These are phyloP conservation scores for Masticophis lateralis DNA, from an alignment of 2,797 vertebrate species.

Conservation along the genomic window DNA sequence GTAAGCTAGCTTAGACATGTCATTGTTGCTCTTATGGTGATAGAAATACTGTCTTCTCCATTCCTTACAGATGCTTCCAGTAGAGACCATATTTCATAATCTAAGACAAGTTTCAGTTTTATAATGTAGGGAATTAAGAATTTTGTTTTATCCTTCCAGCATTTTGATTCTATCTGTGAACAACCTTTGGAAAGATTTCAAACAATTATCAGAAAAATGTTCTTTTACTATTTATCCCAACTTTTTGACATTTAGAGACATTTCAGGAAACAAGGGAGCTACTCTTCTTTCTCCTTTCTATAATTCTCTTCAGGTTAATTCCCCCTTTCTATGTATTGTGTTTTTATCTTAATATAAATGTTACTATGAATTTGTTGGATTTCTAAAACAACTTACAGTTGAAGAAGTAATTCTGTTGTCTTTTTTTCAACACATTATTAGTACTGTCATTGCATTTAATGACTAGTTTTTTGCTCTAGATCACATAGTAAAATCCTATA, in stretches of 20 bases:
- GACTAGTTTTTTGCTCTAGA: background rate
- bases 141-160: background rate
- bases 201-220: background rate
- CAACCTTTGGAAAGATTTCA: background rate
- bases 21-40: background rate
- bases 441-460: background rate
- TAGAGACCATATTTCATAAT: background rate
- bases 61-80: background rate
- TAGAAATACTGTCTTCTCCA: constrained; percentile 1
- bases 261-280: background rate
- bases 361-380: background rate
- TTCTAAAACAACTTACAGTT: background rate
- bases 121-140: background rate
- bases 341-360: background rate
- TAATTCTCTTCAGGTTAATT: background rate
- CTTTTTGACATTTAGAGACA: background rate
- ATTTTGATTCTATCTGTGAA: background rate
- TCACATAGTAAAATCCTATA: background rate
- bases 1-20: background rate
- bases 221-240: background rate
- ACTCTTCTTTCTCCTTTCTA: background rate
- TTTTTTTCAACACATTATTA: background rate
- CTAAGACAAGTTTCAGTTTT: background rate
- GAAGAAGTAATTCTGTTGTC: background rate
- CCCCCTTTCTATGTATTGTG: background rate